Conservation (phyloP, 2,797 vertebrate species). For the Channallabes apus region DNA sequence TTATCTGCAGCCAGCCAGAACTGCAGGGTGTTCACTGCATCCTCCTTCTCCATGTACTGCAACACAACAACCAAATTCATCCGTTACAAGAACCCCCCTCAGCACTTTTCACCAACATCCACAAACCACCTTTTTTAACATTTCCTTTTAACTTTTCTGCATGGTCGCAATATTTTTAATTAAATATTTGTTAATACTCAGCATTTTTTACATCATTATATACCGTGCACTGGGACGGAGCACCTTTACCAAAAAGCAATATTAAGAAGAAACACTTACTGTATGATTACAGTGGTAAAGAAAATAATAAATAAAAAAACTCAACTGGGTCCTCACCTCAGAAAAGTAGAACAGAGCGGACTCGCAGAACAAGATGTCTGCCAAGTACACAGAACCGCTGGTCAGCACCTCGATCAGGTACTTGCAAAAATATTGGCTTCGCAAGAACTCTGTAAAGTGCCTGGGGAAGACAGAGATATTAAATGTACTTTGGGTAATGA, state of each 20-base stretch:
- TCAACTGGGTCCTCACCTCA: conserved; percentile 77
- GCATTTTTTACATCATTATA: conserved; percentile 7
- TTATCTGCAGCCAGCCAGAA: conserved; percentile 99
- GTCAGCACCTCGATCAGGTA: conserved; percentile 99
- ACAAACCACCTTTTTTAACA: background rate
- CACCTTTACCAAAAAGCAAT: background rate
- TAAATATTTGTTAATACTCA: background rate
- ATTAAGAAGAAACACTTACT: background rate
- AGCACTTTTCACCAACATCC: conserved; percentile 8
- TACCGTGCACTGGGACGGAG: background rate
- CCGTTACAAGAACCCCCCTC: background rate
- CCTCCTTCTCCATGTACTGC: conserved; percentile 99
- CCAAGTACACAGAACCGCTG: conserved; percentile 95
- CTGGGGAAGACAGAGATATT: conserved; percentile 69
- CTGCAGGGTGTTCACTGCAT: conserved; percentile 93
- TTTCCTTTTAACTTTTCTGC: background rate
- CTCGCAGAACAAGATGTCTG: conserved; percentile 97
- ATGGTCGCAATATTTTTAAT: background rate
- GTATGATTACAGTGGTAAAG: background rate
- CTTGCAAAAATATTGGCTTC: conserved; percentile 99
- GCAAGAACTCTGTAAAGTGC: conserved; percentile 96
- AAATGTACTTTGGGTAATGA: background rate
- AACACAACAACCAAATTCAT: conserved; percentile 9
- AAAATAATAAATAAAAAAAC: background rate
- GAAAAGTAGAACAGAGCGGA: conserved; percentile 99